phyloP scores from a whole-genome alignment of 2,888 invertebrate species.

The Lepetodrilus schrolli region DNA sequence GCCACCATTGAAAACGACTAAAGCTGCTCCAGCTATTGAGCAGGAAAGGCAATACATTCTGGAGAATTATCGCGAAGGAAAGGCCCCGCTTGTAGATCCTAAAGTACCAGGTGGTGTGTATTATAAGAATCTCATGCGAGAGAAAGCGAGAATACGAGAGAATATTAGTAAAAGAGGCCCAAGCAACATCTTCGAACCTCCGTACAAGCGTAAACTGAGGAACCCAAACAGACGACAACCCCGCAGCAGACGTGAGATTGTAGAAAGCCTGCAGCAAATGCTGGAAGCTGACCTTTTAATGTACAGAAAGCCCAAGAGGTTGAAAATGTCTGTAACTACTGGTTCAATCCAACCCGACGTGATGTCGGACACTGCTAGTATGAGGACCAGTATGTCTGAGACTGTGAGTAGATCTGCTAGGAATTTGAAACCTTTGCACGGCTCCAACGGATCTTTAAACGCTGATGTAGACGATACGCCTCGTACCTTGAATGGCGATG shows the following conservation, averaged over 20 bases:
- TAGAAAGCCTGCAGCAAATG: slow-evolving; percentile 60
- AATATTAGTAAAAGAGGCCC: slow-evolving; percentile 37
- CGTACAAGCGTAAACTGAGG: slow-evolving; percentile 32
- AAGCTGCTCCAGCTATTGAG: slow-evolving; percentile 58
- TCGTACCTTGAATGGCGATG: not conserved
- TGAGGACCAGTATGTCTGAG: not conserved
- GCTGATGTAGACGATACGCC: not conserved
- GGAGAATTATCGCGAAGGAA: slow-evolving; percentile 59
- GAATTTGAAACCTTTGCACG: not conserved
- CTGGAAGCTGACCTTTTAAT: slow-evolving; percentile 58
- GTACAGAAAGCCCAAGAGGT: not conserved
- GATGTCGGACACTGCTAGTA: not conserved
- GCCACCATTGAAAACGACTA: slow-evolving; percentile 58
- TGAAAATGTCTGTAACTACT: not conserved
- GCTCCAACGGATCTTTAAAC: slow-evolving; percentile 13
- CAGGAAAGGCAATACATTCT: slow-evolving; percentile 52
- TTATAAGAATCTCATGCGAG: slow-evolving; percentile 68
- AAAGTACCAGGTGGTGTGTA: slow-evolving; percentile 63
- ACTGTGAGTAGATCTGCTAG: not conserved
- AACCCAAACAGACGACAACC: slow-evolving; percentile 47
- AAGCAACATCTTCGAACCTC: not conserved
- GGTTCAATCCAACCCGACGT: not conserved
- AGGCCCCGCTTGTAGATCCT: slow-evolving; percentile 54
- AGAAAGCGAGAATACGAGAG: slow-evolving; percentile 62
- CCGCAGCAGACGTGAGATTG: slow-evolving; percentile 60